phyloP scores from a whole-genome alignment of 35 echinoderm and acorn worm genomes.

The Apostichopus californicus region DNA sequence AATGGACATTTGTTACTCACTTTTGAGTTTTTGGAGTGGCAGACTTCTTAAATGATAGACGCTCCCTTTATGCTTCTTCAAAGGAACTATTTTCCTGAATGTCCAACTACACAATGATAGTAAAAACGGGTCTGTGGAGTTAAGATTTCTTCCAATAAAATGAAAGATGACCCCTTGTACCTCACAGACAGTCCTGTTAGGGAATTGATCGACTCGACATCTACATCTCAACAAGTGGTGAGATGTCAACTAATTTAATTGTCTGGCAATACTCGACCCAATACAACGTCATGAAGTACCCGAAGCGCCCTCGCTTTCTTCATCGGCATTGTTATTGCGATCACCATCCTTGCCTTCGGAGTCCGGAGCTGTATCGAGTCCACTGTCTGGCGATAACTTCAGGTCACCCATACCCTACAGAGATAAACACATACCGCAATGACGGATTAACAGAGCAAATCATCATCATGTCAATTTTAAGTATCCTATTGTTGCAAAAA shows the following conservation, averaged over 20 bases:
- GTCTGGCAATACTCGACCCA: background rate
- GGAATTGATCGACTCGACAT: background rate
- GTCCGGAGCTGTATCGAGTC: conserved; percentile 92
- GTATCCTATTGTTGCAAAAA: too few species aligned
- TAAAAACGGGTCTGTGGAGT: too few species aligned
- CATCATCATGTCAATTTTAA: background rate
- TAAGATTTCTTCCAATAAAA: too few species aligned
- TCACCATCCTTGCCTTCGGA: conserved; percentile 89
- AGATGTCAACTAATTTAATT: background rate
- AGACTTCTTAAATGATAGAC: too few species aligned
- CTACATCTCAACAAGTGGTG: background rate
- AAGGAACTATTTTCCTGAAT: too few species aligned
- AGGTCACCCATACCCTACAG: conserved; percentile 88
- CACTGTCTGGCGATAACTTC: conserved; percentile 95
- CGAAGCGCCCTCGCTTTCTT: conserved; percentile 55
- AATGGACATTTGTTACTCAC: too few species aligned
- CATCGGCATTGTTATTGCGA: conserved; percentile 53
- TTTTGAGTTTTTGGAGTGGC: too few species aligned
- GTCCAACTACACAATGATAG: too few species aligned
- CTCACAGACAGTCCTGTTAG: too few species aligned
- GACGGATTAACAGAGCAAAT: background rate
- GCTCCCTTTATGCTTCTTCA: too few species aligned
- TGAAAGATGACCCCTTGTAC: too few species aligned
- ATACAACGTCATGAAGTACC: conserved; percentile 76
- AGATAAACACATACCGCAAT: background rate